Evolutionary conservation across 2,888 invertebrate genomes (phyloP).

Genomic region (Phengaris arion): DNA sequence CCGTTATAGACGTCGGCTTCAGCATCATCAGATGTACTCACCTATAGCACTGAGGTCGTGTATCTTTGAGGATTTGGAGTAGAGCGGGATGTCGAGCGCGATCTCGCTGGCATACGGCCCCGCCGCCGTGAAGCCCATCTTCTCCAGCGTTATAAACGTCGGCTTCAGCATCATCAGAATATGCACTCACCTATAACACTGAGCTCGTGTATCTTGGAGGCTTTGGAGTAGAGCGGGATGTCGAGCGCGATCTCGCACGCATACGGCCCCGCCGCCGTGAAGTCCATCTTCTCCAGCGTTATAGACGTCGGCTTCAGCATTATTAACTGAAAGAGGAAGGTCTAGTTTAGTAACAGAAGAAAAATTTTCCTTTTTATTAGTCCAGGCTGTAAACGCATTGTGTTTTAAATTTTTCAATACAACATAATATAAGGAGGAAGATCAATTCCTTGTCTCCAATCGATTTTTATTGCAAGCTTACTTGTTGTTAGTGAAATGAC

Average conservation of each 20-base stretch:
- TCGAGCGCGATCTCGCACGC: constrained; percentile 90
- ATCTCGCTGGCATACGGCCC: constrained; percentile 91
- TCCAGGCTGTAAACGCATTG: too few relatives aligned
- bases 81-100: constrained; percentile 89
- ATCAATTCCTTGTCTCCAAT: too few relatives aligned
- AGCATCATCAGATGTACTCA: constrained; percentile 65
- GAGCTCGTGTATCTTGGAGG: constrained; percentile 86
- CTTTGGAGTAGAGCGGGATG: constrained; percentile 89
- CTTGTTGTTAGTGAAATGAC: too few relatives aligned
- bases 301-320: constrained; percentile 70
- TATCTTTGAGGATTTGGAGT: constrained; percentile 87
- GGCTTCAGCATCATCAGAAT: constrained; percentile 54
- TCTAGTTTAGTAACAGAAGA: background rate
- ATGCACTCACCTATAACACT: constrained; percentile 86
- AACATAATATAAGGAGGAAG: too few relatives aligned
- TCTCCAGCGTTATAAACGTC: constrained; percentile 81
- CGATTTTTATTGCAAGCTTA: too few relatives aligned
- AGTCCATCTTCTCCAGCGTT: constrained; percentile 85
- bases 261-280: constrained; percentile 88
- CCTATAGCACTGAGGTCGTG: constrained; percentile 89
- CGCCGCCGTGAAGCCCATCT: constrained; percentile 84
- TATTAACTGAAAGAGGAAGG: constrained; percentile 54
- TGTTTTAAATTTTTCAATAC: too few relatives aligned
- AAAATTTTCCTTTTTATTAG: too few relatives aligned
- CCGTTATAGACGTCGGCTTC: too few relatives aligned